phyloP scores from a whole-genome alignment of 2,888 invertebrate genomes.

The Ectemnius continuus region DNA sequence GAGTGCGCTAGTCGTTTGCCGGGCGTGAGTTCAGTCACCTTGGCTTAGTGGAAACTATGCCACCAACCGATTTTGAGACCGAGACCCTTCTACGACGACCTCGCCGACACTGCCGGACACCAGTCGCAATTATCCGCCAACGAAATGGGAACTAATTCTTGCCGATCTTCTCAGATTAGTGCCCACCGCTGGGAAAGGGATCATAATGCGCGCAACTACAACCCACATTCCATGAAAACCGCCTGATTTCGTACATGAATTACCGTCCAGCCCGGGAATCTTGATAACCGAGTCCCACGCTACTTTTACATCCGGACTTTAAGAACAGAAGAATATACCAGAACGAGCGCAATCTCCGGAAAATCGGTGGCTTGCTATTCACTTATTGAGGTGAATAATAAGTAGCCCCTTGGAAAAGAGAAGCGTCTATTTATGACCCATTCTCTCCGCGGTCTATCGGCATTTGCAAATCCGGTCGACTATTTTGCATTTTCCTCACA shows the following conservation, averaged over 20 bases:
- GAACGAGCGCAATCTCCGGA: too few species aligned
- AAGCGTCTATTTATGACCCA: too few species aligned
- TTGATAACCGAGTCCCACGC: not conserved
- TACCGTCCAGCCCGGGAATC: not conserved
- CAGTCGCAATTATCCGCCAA: not conserved
- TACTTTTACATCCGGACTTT: not conserved
- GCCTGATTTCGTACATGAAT: not conserved
- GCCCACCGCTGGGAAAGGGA: not conserved
- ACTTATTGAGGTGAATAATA: too few species aligned
- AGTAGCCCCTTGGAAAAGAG: too few species aligned
- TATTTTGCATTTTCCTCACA: too few species aligned
- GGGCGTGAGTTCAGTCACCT: conserved; percentile 49
- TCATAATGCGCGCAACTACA: not conserved
- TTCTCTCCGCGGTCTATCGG: too few species aligned
- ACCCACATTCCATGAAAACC: not conserved
- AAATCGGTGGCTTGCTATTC: too few species aligned
- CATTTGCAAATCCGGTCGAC: too few species aligned
- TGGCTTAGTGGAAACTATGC: conserved; percentile 56
- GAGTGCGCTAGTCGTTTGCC: not conserved
- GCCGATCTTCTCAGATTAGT: not conserved
- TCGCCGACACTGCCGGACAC: too few species aligned
- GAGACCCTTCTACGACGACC: conserved; percentile 13
- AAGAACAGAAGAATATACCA: too few species aligned
- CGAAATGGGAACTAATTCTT: not conserved
- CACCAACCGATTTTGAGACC: conserved; percentile 54